phyloP scores from a whole-genome alignment of 2,888 invertebrate genomes.

The Philhelius pedissequus region DNA sequence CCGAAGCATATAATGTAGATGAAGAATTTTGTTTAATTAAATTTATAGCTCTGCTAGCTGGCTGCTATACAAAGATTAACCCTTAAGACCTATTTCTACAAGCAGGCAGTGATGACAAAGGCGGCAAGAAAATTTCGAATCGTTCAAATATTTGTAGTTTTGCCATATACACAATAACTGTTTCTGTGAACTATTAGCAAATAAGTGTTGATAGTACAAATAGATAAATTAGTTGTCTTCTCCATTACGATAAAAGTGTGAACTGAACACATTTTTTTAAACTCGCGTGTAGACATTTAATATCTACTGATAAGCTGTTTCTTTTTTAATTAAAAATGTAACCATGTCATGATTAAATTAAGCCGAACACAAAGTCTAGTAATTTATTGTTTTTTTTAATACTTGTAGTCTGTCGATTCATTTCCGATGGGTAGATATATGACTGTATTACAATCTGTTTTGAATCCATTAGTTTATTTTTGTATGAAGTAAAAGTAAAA shows the following conservation, averaged over 20 bases:
- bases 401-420: background rate
- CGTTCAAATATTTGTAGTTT: slow-evolving; percentile 57
- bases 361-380: background rate
- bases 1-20: background rate
- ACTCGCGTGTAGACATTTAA: background rate
- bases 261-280: background rate
- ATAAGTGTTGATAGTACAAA: slow-evolving; percentile 44
- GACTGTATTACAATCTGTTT: background rate
- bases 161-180: slow-evolving; percentile 21
- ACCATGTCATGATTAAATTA: background rate
- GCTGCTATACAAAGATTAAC: slow-evolving; percentile 9
- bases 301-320: background rate
- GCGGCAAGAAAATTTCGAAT: slow-evolving; percentile 34
- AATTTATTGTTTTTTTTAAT: background rate
- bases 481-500: too few species aligned
- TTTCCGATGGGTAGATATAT: background rate
- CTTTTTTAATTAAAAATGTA: slow-evolving; percentile 9
- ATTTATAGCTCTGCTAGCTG: slow-evolving; percentile 14
- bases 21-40: slow-evolving; percentile 16
- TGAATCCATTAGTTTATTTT: background rate
- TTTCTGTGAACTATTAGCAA: slow-evolving; percentile 22
- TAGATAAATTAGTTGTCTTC: slow-evolving; percentile 38
- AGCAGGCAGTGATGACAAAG: background rate
- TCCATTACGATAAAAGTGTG: slow-evolving; percentile 19
- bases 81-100: background rate